phyloP scores from a whole-genome alignment of 2,888 invertebrate genomes.

The Eupithecia dodoneata region DNA sequence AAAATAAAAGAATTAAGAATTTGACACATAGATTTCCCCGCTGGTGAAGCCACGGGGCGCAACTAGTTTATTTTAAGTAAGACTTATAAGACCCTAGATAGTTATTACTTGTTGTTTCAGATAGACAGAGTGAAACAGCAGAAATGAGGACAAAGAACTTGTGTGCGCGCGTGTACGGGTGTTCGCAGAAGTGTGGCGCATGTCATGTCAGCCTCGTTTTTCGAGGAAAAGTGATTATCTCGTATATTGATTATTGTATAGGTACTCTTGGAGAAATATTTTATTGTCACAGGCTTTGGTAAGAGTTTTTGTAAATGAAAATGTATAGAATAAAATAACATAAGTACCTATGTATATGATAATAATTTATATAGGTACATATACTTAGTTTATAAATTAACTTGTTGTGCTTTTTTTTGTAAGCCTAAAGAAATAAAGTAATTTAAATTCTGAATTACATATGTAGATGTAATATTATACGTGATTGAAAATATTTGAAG shows the following conservation, averaged over 20 bases:
- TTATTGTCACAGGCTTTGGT: conserved; percentile 33
- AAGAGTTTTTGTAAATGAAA: not conserved
- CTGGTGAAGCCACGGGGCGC: too few species aligned
- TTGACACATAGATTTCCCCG: too few species aligned
- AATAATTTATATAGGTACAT: too few species aligned
- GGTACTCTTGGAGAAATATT: conserved; percentile 40
- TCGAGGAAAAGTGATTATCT: conserved; percentile 71
- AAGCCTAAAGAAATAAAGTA: too few species aligned
- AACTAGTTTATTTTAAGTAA: too few species aligned
- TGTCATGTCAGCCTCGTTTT: conserved; percentile 72
- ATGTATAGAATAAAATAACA: not conserved
- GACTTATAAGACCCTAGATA: not conserved
- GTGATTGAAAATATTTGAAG: too few species aligned
- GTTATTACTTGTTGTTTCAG: not conserved
- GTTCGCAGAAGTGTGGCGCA: conserved; percentile 69
- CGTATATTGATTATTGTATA: conserved; percentile 60
- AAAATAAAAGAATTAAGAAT: too few species aligned
- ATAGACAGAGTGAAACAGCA: not conserved
- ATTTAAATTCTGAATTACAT: too few species aligned
- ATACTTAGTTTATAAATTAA: too few species aligned
- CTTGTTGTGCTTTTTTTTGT: too few species aligned
- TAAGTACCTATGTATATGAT: too few species aligned
- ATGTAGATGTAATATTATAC: too few species aligned
- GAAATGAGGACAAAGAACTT: conserved; percentile 15
- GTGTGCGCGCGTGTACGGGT: conserved; percentile 49